A percentile compares a stretch with the other conserved stretches of the same genome.
phyloP scores from a whole-genome alignment of 92 coral and sea anemone species.

The Paramuricea clavata region DNA sequence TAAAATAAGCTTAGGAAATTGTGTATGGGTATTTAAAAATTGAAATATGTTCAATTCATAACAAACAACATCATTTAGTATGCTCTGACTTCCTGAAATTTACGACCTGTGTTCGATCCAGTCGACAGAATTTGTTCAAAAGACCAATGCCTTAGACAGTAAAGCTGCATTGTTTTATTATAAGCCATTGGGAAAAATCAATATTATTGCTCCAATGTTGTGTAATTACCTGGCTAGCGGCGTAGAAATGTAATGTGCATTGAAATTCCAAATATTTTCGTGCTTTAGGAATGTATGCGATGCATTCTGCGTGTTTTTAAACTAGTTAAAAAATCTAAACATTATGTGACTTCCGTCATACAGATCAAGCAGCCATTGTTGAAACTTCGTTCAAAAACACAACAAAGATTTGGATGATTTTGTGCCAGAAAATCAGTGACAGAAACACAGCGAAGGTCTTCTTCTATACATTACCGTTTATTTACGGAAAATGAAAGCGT shows the following conservation, averaged over 20 bases:
- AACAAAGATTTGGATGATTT: neutral
- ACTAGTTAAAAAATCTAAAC: constrained; percentile 21
- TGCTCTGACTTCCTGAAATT: constrained; percentile 16
- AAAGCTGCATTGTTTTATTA: constrained; percentile 33
- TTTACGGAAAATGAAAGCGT: too few species aligned
- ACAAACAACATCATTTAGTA: neutral
- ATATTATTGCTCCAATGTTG: too few species aligned
- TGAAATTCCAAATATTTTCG: constrained; percentile 42
- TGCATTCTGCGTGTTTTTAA: constrained; percentile 19
- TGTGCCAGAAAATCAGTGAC: too few species aligned
- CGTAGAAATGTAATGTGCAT: constrained; percentile 13
- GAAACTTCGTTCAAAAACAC: neutral
- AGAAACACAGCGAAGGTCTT: too few species aligned
- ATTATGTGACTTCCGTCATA: constrained; percentile 27
- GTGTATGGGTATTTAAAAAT: neutral
- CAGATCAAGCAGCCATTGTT: neutral
- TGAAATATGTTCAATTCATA: neutral
- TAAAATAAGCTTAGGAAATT: neutral
- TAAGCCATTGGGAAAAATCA: neutral
- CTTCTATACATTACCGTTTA: too few species aligned
- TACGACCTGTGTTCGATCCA: neutral
- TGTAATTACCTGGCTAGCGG: neutral
- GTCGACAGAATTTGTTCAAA: constrained; percentile 31
- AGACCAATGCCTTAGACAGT: constrained; percentile 23
- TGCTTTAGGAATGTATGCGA: constrained; percentile 40